phyloP scores from a whole-genome alignment of 1,140 invertebrate genomes.

The Holotrichia oblita region DNA sequence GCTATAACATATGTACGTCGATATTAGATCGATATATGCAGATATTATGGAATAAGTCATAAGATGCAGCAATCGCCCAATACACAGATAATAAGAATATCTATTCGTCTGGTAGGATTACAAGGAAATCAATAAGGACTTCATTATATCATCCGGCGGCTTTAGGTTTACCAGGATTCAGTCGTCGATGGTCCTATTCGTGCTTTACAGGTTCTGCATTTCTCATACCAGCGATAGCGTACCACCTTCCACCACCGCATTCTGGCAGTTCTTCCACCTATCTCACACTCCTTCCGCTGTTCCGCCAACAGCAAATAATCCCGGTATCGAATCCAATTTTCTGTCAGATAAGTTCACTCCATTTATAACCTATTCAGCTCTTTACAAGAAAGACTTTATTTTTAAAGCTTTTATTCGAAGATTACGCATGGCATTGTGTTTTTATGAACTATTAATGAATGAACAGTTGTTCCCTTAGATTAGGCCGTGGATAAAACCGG shows the following conservation, averaged over 20 bases:
- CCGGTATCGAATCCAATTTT: slow-evolving; percentile 42
- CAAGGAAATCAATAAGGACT: slow-evolving; percentile 53
- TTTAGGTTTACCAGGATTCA: slow-evolving; percentile 51
- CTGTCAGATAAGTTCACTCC: slow-evolving; percentile 42
- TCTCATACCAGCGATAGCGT: background rate
- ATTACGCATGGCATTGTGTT: slow-evolving; percentile 41
- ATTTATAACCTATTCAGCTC: slow-evolving; percentile 44
- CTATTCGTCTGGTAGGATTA: slow-evolving; percentile 42
- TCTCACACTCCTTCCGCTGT: background rate
- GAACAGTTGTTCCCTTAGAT: background rate
- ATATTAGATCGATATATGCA: too few relatives aligned
- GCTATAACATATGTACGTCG: too few relatives aligned
- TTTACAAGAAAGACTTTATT: slow-evolving; percentile 37
- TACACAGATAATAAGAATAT: slow-evolving; percentile 14
- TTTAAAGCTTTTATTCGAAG: slow-evolving; percentile 40
- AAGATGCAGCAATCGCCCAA: background rate
- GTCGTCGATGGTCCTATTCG: slow-evolving; percentile 14
- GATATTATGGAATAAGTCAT: background rate
- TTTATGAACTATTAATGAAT: slow-evolving; percentile 41
- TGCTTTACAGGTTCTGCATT: slow-evolving; percentile 1
- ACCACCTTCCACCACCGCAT: slow-evolving; percentile 40
- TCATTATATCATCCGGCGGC: slow-evolving; percentile 51
- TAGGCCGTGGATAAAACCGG: background rate
- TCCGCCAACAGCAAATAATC: slow-evolving; percentile 40
- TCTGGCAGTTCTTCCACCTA: background rate